Conservation (phyloP, 2,113 vertebrate species). For the Carlito syrichta region DNA sequence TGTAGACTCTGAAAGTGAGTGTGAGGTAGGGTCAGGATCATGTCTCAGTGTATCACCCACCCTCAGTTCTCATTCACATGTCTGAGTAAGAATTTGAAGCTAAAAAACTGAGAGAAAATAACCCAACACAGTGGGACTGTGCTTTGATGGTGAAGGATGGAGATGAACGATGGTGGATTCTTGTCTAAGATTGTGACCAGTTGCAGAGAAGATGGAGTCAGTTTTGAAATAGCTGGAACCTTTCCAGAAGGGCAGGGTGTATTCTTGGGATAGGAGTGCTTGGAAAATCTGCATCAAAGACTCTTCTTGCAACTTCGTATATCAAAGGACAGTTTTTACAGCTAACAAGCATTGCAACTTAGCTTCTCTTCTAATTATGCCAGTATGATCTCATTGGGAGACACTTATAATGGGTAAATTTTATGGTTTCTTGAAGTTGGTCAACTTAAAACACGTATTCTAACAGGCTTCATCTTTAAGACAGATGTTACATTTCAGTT, state of each 20-base stretch:
- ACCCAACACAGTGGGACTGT: neutral
- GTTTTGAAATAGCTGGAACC: neutral
- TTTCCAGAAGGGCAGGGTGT: neutral
- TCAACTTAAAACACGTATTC: neutral
- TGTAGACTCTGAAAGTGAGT: neutral
- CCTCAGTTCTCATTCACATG: neutral
- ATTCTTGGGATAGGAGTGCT: neutral
- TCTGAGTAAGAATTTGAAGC: neutral
- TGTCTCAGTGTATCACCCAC: neutral
- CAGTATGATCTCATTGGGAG: neutral
- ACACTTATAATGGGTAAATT: neutral
- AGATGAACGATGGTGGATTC: neutral
- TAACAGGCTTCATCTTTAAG: neutral
- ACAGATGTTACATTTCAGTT: neutral
- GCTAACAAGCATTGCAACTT: neutral
- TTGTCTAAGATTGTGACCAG: neutral
- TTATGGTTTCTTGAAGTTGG: neutral
- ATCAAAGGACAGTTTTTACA: neutral
- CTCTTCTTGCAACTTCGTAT: too few species aligned
- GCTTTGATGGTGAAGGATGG: neutral
- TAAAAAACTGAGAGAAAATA: neutral
- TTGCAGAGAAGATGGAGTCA: neutral
- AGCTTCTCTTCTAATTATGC: neutral
- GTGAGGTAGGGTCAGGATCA: neutral
- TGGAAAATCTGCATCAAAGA: neutral